Base-by-base conservation (phyloP, 2,888 invertebrate genomes). In the Netelia melanura region DNA sequence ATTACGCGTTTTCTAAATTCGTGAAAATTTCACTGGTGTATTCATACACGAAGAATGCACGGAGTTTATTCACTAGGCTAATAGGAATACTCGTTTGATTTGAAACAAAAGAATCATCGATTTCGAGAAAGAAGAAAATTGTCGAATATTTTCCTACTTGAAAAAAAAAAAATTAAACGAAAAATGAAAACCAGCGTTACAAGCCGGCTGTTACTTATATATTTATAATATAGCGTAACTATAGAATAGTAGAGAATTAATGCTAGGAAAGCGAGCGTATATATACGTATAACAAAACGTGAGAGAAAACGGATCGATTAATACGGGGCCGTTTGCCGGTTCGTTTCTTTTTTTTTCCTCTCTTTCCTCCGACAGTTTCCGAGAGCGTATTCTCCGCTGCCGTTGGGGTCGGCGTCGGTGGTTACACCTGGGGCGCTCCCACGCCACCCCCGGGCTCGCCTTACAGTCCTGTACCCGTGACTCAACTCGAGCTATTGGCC, bases 351-450 rank as follows among this genome's bases (percentile, higher is more conserved):
- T 52, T 52, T 48, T 54, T 52, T 67, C 9, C 21, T 44, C 21
- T 67, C 21, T 52, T 71, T 52, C 43, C 54, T 62, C 38, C 52
- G 90, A 86, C 94, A 95, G 96, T 96, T 93, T 95, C 96, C 92
- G 96, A 96, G 94, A 96, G 96, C 88, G 93, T 96, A 89, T 96
- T 96, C 94, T 96, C 96, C 65, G 95, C 96, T 48, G 95, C 96
- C 65, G 93, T 93, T 81, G 93, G 93, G 70, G 92, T 93, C 54
- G 93, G 93, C 67, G 90, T 93, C 87, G 92, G 93, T 87, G 95
- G 96, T 86, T 95, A 95, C 93, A 93, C 94, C 86, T 95, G 95
- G 92, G 96, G 96, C 64, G 96, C 96, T 91, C 96, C 96, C 86
- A 96, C 96, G 72, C 96, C 96, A 83, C 95, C 95, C 17, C 95